Evolutionary conservation across 1,140 invertebrate species (phyloP), one percentile per base, ranked within the genome.

Genomic region (Cyrtorhinus lividipennis): DNA sequence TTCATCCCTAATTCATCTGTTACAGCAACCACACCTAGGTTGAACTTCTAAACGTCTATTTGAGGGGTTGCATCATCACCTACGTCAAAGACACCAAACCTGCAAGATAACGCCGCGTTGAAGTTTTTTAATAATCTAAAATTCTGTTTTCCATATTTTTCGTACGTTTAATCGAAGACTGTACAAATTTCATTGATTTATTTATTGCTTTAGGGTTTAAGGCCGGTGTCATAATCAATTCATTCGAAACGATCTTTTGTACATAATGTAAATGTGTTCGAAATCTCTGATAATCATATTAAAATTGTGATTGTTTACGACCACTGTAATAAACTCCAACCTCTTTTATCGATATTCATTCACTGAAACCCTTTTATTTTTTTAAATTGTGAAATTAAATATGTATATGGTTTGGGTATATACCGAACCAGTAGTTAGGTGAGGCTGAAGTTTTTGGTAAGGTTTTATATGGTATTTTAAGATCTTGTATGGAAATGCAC

Each of bases 21-120:
- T 62, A 22, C 62, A 63, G 62, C 53, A 12, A 63, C 62, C 18
- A 58, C 62, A 8, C 62, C 62, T 23, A 63, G 62, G 26, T 27
- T 63, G 56, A 56, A 63, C 56, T 63, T 63, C 27, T 63, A 58
- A 63, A 63, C 20, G 48, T 22, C 12, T 3, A 5, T 12, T 20
- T 10, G 48, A 13, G 48, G 20, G 10, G 48, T 53, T 53, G 48
- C 48, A 53, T 53, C 48, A 53, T 22, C 48, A 53, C 20, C 48
- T n/a, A n/a, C n/a, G n/a, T n/a, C n/a, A 53, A 53, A 53, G 48
- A 53, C 48, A 38, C 20, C 48, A 53, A 15, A 22, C 48, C 48
- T 53, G 48, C 48, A 53, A 5, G 20, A 53, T 53, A 53, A 15
- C 48, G 8, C 48, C 20, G 48, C 48, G 48, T 53, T 53, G 8